These are phyloP conservation scores for Metacarcinus magister DNA, from an alignment of 2,888 invertebrate genomes.

Conservation along the genomic window DNA sequence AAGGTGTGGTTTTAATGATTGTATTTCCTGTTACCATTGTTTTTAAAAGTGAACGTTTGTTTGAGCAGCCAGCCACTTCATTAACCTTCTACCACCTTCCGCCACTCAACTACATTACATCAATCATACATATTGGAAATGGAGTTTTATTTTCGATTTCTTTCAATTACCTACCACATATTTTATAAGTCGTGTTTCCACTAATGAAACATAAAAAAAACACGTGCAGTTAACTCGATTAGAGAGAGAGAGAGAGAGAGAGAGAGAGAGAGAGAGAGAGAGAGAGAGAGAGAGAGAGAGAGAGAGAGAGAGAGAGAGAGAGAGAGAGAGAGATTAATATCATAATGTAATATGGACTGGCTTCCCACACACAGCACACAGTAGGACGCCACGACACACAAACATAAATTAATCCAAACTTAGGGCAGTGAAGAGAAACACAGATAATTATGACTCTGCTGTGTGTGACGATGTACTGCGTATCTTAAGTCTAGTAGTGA, in stretches of 20 bases:
- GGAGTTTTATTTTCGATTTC: too few relatives aligned
- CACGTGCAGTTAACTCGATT: too few relatives aligned
- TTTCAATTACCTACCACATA: too few relatives aligned
- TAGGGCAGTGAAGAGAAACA: not conserved
- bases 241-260: constrained; percentile 21
- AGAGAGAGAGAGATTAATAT: not conserved
- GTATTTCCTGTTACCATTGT: too few relatives aligned
- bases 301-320: not conserved
- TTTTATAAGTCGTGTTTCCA: too few relatives aligned
- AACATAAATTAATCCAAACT: constrained; percentile 45
- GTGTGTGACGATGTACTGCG: not conserved
- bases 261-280: constrained; percentile 26
- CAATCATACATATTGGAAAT: too few relatives aligned
- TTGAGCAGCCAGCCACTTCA: too few relatives aligned
- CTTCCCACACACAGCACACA: not conserved
- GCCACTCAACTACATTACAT: too few relatives aligned
- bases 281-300: not conserved
- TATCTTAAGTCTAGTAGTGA: not conserved
- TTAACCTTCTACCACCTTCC: too few relatives aligned
- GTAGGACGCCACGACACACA: not conserved
- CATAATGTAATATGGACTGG: not conserved
- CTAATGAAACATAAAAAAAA: too few relatives aligned
- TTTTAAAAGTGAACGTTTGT: too few relatives aligned
- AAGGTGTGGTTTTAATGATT: too few relatives aligned
- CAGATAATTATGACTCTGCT: not conserved